phyloP scores from a whole-genome alignment of 2,113 vertebrate species.

The Ptilorrhoa leucosticta region DNA sequence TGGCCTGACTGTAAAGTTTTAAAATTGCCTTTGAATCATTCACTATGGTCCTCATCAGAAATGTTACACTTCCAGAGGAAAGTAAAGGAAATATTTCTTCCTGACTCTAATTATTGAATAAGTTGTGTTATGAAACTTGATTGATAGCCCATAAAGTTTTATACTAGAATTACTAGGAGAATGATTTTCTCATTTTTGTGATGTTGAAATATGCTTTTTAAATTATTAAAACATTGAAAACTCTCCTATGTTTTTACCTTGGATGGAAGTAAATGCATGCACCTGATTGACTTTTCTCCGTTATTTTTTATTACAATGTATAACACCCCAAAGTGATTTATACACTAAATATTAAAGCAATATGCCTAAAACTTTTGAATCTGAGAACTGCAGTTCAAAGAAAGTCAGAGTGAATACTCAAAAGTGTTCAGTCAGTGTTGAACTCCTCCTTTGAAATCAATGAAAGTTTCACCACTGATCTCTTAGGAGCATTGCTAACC shows the following conservation, averaged over 20 bases:
- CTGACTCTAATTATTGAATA: not conserved
- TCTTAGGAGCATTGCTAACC: not conserved
- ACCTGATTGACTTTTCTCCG: not conserved
- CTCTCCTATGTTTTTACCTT: not conserved
- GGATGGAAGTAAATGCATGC: not conserved
- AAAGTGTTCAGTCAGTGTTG: not conserved
- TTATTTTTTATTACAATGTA: not conserved
- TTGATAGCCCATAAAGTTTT: not conserved
- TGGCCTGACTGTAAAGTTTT: not conserved
- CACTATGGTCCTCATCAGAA: not conserved
- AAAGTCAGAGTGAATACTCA: not conserved
- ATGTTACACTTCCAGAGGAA: not conserved
- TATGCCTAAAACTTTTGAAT: not conserved
- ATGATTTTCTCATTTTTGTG: not conserved
- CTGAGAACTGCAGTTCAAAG: not conserved
- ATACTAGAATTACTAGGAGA: not conserved
- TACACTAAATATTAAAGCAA: not conserved
- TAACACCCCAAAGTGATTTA: not conserved
- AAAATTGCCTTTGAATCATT: not conserved
- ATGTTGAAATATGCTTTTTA: not conserved
- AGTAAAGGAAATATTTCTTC: not conserved
- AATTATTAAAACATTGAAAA: not conserved
- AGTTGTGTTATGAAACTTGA: not conserved
- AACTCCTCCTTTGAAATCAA: not conserved
- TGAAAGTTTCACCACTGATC: not conserved